Evolutionary conservation across 2,113 vertebrate genomes (phyloP), one percentile per base, ranked within the genome.

Genomic region (Donacobius atricapilla): DNA sequence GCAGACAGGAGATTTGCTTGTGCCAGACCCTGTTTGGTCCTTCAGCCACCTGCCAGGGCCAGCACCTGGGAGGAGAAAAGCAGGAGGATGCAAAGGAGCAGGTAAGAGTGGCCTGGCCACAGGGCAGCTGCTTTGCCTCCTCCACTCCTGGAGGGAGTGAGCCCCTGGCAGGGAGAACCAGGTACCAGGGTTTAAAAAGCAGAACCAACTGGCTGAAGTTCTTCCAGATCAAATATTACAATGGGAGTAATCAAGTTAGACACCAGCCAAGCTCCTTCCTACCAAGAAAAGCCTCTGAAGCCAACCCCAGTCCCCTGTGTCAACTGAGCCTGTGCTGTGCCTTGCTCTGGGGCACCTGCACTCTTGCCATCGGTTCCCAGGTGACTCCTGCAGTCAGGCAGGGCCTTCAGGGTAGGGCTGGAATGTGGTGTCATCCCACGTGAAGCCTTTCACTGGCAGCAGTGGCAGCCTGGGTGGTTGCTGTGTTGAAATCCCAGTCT

Each of bases 271-370:
- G 13, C 15, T 47, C 28, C 28, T 31, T 65, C 48, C n/a, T 51
- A 9, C 40, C 20, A 37, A 1, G 8, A 18, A 19, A n/a, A 22
- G 7, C 9, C 44, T 69, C 47, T 48, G 1, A 31, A 24, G 24
- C 9, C 35, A 57, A 4, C 10, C 17, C 5, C 33, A 28, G 60
- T 9, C 15, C 9, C 24, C 11, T 13, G 14, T 13, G 2, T 28
- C 30, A 35, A 65, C 61, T 6, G n/a, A 6, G 47, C 20, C 40
- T 10, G 24, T 7, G 44, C 79, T 44, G 10, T 4, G 33, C 6
- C n/a, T 39, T 2, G 11, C 33, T 8, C 1, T 25, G 65, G 19
- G 10, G 5, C 35, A 24, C 2, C 9, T 1, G 0, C 6, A 17
- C 15, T 1, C 35, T 33, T 11, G 18, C 5, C 14, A 11, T 4